Evolutionary conservation across 2,888 invertebrate species (phyloP), one percentile per base, ranked within the genome.

Genomic region (Limnephilus rhombicus): DNA sequence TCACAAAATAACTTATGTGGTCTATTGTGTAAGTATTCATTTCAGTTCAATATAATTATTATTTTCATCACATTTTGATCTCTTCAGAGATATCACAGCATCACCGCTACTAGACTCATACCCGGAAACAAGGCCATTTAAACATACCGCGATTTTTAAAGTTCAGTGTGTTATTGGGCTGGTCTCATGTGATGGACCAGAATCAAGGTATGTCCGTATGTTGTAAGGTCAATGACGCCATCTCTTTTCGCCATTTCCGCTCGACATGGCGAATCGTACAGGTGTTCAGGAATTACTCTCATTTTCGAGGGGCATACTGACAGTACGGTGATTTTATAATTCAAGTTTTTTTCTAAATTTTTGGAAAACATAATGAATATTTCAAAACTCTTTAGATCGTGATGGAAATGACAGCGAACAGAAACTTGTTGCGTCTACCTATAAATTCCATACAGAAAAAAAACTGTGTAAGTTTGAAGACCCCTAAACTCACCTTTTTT

Each of bases 151-250:
- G 53, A 68, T 68, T 68, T 68, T 1, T 9, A 68, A n/a, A 24
- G 9, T 24, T 24, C 5, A 7, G 24, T 68, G 0, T 68, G 24
- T 18, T n/a, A 11, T 83, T 24, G 37, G 2, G 83, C 83, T 34
- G 37, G 83, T 83, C 34, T 34, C 83, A 15, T 34, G 83, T 37
- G 41, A 37, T 34, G 83, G 83, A 11, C 83, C 37, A 37, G 83
- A 83, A 83, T 68, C 68, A 68, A 83, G 24, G 83, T 83, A n/a
- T 15, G 13, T 37, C 37, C 11, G 41, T 24, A 24, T 83, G 37
- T 24, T n/a, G n/a, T 86, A 86, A 86, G 86, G 86, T 86, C 86
- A 86, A 45, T 86, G 86, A 86, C 86, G 86, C 86, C 86, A 45
- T 86, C 49, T 86, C 37, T 85, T 45, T 86, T 45, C 13, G 49